Base-by-base conservation (phyloP, 2,888 invertebrate species). In the Seladonia tumulorum region DNA sequence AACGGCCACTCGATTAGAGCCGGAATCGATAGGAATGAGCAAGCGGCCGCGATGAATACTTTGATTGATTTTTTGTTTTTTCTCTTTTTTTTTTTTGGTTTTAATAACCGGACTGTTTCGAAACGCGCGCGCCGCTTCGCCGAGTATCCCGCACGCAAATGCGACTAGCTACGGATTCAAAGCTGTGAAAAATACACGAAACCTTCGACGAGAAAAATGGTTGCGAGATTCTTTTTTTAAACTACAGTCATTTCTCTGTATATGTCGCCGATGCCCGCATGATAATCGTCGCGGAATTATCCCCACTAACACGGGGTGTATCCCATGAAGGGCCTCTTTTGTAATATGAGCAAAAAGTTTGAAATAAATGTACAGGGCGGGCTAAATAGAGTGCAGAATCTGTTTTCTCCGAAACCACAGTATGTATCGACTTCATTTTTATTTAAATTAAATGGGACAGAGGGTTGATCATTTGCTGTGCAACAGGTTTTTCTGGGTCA, bases 1-100 rank as follows among this genome's bases (percentile, higher is more conserved):
- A 82, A 82, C 76, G 76, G 53, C 63, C 45, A 57, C 72, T 82
- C 76, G 71, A 76, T 83, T 83, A 76, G 22, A 25, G 35, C 16
- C 8, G 16, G 66, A 47, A 82, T 82, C 76, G 76, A 82, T 82
- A 66, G 71, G 53, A 42, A 42, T 70, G n/a, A 35, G 39, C 35
- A 14, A 70, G 70, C 12, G 70, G 39, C 22, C 12, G 42, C 14
- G n/a, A 60, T 35, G 42, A 42, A 42, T 72, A 45, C 45, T 45
- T 68, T 71, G 53, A 29, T 53, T 18, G 25, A 78, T 42, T 70
- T 39, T 39, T 39, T 39, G 35, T 5, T 35, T 1, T 35, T 35
- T 35, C n/a, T n/a, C n/a, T n/a, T 35, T 2, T 35, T 35, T 35
- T 70, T 22, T 39, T 39, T 39, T 10, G 68, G 1, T 68, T 68